Conservation (phyloP, 30 jellyfish, hydroid and myxozoan species). For the Nemopilema nomurai region DNA sequence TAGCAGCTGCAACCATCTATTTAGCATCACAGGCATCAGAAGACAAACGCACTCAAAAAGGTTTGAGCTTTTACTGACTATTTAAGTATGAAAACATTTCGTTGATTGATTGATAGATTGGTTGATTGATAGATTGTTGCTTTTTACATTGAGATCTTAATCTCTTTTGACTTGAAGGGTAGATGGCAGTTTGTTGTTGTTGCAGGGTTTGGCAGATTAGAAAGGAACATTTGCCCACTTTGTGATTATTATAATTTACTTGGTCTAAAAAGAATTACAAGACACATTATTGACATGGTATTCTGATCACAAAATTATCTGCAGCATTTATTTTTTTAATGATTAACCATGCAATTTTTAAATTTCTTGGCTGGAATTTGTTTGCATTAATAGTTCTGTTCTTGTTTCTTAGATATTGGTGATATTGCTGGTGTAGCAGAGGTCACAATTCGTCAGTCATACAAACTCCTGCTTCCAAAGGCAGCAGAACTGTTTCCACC, state of each 20-base stretch:
- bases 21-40: constrained; percentile 98
- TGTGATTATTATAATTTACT: too few species aligned
- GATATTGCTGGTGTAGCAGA: constrained; percentile 99
- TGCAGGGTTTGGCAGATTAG: too few species aligned
- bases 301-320: too few species aligned
- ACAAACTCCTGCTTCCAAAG: constrained; percentile 81
- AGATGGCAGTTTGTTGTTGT: too few species aligned
- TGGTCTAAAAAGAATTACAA: too few species aligned
- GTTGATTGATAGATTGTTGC: too few species aligned
- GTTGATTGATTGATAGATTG: not conserved
- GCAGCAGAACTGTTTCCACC: constrained; percentile 96
- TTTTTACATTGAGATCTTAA: too few species aligned
- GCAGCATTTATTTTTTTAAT: not conserved
- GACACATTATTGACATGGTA: too few species aligned
- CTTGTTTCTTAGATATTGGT: constrained; percentile 75
- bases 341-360: not conserved
- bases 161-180: too few species aligned
- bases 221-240: too few species aligned
- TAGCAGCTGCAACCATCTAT: constrained; percentile 98
- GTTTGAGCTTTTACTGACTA: constrained; percentile 35
- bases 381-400: not conserved
- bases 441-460: constrained; percentile 95
- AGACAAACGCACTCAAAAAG: constrained; percentile 92
- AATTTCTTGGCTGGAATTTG: not conserved
- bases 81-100: not conserved